Conservation (phyloP, 2,113 vertebrate species). For the Cyprinodon variegatus region DNA sequence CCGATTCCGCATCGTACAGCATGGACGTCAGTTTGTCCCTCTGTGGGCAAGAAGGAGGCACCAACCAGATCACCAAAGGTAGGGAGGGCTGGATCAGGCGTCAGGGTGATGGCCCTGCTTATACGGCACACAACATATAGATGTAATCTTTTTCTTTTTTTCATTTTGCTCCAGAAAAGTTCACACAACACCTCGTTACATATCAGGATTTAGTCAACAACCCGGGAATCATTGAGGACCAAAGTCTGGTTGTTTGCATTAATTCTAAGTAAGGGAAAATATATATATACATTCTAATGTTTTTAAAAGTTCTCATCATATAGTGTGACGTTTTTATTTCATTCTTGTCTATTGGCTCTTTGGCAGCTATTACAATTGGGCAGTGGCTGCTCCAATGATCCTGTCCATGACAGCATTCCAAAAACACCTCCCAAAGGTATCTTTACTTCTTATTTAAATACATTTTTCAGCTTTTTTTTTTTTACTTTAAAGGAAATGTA, state of each 20-base stretch:
- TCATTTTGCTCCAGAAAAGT: slow-evolving; percentile 81
- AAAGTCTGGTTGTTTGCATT: slow-evolving; percentile 91
- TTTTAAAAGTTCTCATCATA: background rate
- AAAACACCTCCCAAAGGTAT: slow-evolving; percentile 90
- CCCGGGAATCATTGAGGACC: slow-evolving; percentile 89
- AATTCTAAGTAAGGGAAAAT: slow-evolving; percentile 84
- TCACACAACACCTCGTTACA: slow-evolving; percentile 85
- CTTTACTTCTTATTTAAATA: background rate
- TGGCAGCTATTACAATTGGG: slow-evolving; percentile 94
- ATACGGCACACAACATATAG: background rate
- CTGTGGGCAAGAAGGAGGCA: slow-evolving; percentile 84
- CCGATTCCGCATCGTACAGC: slow-evolving; percentile 66
- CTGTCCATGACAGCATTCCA: slow-evolving; percentile 93
- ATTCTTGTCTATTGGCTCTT: background rate
- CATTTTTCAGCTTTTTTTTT: background rate
- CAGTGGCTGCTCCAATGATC: slow-evolving; percentile 92
- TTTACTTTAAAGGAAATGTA: background rate
- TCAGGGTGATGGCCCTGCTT: background rate
- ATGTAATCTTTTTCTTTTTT: background rate
- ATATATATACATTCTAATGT: slow-evolving; percentile 28
- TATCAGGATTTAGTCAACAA: slow-evolving; percentile 89
- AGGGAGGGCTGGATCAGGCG: slow-evolving; percentile 5
- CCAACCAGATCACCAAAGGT: slow-evolving; percentile 86
- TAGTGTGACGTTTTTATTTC: background rate
- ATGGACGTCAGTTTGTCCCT: slow-evolving; percentile 86